Evolutionary conservation across 2,797 vertebrate species (phyloP).

Genomic region (Thalassophryne amazonica): DNA sequence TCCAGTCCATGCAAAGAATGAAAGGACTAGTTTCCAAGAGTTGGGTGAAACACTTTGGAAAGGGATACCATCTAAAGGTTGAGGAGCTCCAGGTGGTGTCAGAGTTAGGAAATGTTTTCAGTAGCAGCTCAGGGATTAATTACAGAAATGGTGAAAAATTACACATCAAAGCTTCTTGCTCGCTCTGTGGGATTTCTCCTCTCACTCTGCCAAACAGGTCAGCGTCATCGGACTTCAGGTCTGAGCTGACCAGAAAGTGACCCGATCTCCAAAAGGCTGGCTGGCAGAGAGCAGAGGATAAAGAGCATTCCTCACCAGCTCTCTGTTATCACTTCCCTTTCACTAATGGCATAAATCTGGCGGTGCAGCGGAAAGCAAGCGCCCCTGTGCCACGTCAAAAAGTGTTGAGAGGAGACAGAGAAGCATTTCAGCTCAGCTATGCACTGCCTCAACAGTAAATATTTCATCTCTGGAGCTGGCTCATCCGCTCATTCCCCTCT

Average conservation of each 20-base stretch:
- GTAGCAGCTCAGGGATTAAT: constrained; percentile 25
- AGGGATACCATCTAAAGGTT: neutral
- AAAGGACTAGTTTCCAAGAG: neutral
- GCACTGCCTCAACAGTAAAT: constrained; percentile 53
- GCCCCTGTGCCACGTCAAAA: constrained; percentile 45
- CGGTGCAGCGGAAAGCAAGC: constrained; percentile 35
- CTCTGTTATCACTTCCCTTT: constrained; percentile 58
- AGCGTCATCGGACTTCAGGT: constrained; percentile 26
- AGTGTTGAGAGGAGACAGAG: constrained; percentile 30
- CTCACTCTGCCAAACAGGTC: constrained; percentile 44
- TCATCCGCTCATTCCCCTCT: constrained; percentile 33
- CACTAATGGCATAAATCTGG: constrained; percentile 57
- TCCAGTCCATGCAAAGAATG: neutral
- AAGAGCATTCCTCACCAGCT: constrained; percentile 50
- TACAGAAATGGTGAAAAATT: constrained; percentile 41
- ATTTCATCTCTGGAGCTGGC: constrained; percentile 52
- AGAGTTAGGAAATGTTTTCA: constrained; percentile 21
- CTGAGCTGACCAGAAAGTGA: constrained; percentile 43
- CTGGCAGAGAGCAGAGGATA: constrained; percentile 49
- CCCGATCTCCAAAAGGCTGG: constrained; percentile 28
- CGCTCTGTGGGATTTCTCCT: constrained; percentile 33
- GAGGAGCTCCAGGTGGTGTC: constrained; percentile 1
- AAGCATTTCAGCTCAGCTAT: constrained; percentile 34
- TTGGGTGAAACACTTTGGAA: neutral
- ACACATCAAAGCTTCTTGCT: constrained; percentile 49